Conservation (phyloP, 2,888 invertebrate genomes). For the Tenthredo distinguenda region DNA sequence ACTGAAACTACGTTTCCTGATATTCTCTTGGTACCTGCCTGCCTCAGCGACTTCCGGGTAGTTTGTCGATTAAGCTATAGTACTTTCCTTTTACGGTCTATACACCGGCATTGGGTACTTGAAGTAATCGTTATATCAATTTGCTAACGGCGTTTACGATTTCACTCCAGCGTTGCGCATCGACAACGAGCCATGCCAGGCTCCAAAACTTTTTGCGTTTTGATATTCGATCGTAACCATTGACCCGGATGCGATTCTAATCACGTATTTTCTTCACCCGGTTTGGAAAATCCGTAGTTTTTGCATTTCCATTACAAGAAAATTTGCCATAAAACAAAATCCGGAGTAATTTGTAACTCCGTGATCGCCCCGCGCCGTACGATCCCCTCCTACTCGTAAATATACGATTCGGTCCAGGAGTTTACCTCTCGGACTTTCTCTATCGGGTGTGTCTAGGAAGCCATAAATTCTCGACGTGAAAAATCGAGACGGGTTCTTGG, state of each 20-base stretch:
- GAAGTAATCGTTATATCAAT: conserved; percentile 43
- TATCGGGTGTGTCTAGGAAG: conserved; percentile 48
- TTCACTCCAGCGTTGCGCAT: not conserved
- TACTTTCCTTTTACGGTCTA: conserved; percentile 14
- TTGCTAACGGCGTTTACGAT: conserved; percentile 16
- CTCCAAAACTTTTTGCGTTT: not conserved
- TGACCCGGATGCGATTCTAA: not conserved
- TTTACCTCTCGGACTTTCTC: conserved; percentile 41
- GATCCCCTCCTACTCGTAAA: not conserved
- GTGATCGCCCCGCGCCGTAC: not conserved
- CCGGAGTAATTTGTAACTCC: conserved; percentile 15
- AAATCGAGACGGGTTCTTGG: conserved; percentile 33
- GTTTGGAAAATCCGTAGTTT: too few relatives aligned
- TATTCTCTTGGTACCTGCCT: not conserved
- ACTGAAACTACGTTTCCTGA: not conserved
- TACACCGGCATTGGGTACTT: not conserved
- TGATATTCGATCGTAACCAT: not conserved
- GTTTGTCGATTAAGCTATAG: conserved; percentile 35
- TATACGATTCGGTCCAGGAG: conserved; percentile 35
- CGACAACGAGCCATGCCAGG: not conserved
- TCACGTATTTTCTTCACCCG: not conserved
- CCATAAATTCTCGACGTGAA: conserved; percentile 18
- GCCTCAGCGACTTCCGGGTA: not conserved
- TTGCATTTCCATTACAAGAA: not conserved
- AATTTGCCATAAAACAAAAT: not conserved